Conservation (phyloP, 2,888 invertebrate genomes). For the Tubulanus polymorphus region DNA sequence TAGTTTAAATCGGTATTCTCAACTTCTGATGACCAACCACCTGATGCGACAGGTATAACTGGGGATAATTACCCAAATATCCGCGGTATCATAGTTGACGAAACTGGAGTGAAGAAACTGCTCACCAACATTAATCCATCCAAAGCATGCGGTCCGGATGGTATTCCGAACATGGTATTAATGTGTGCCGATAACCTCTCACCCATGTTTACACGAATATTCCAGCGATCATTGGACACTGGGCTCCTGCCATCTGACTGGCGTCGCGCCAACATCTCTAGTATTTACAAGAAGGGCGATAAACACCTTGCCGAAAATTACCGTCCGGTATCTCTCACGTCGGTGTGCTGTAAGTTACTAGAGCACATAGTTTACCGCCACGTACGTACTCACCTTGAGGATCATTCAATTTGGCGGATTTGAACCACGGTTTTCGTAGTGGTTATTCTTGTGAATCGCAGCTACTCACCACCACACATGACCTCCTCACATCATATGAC, state of each 20-base stretch:
- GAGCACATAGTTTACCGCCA: constrained; percentile 19
- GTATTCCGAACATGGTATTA: background rate
- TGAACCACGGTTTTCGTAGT: constrained; percentile 15
- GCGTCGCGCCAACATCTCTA: constrained; percentile 15
- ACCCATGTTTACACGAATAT: constrained; percentile 4
- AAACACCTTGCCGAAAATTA: constrained; percentile 14
- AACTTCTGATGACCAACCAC: too few species aligned
- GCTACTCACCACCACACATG: constrained; percentile 13
- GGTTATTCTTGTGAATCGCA: constrained; percentile 20
- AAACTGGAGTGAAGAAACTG: background rate
- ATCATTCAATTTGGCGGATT: constrained; percentile 14
- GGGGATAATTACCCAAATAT: too few species aligned
- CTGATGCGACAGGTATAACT: too few species aligned
- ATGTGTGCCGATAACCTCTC: constrained; percentile 1
- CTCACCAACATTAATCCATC: background rate
- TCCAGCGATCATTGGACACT: constrained; percentile 5
- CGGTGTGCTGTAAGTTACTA: constrained; percentile 15
- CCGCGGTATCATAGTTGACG: too few species aligned
- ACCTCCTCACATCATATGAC: constrained; percentile 11
- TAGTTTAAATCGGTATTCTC: constrained; percentile 20
- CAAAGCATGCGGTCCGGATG: background rate
- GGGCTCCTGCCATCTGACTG: constrained; percentile 12
- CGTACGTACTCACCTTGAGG: constrained; percentile 17
- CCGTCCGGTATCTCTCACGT: constrained; percentile 16
- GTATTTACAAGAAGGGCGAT: constrained; percentile 18